These are phyloP conservation scores for Sebastolobus altivelis DNA, from an alignment of 2,797 vertebrate species.

Conservation along the genomic window DNA sequence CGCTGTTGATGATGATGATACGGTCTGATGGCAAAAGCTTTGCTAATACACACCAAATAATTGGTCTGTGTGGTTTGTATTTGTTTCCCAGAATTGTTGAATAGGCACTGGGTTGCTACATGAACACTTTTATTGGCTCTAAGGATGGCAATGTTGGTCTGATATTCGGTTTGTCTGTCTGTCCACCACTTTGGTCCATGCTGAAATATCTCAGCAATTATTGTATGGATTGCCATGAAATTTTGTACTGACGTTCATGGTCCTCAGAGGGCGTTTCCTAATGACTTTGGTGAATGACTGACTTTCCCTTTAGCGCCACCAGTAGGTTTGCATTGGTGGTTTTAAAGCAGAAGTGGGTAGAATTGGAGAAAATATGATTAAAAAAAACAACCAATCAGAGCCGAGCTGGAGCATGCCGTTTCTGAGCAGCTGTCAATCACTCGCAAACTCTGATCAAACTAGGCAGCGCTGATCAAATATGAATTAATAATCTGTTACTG, in stretches of 20 bases:
- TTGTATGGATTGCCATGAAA: background rate
- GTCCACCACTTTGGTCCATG: background rate
- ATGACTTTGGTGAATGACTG: background rate
- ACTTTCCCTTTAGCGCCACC: background rate
- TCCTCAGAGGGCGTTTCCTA: background rate
- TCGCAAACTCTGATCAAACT: no score
- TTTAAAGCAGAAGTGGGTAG: no score
- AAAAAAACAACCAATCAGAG: no score
- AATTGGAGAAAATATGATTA: no score
- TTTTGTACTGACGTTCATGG: background rate
- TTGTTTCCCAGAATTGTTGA: background rate
- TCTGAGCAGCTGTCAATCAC: no score
- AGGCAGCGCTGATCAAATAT: no score
- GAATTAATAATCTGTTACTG: no score
- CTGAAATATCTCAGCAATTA: background rate
- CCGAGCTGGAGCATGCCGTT: no score
- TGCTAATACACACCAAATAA: background rate
- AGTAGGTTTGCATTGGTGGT: background rate
- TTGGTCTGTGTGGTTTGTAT: background rate
- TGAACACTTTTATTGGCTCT: background rate
- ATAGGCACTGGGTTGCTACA: background rate
- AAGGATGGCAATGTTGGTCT: background rate
- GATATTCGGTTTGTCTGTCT: background rate
- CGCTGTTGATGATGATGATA: conserved; percentile 1
- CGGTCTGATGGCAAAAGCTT: background rate